Evolutionary conservation across 2,113 vertebrate species (phyloP).

Genomic region (Mustela nigripes): DNA sequence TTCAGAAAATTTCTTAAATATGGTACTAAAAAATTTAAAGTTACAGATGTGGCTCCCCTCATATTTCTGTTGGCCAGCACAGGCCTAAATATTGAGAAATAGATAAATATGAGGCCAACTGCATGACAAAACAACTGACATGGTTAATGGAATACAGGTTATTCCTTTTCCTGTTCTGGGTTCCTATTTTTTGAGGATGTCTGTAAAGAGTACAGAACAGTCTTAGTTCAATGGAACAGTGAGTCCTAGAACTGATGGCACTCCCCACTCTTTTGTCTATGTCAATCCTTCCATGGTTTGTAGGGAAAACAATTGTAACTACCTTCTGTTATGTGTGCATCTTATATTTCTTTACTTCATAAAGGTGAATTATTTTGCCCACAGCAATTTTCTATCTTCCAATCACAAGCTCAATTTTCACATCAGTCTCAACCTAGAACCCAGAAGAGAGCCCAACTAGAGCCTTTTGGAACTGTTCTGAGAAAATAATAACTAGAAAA

Average conservation of each 20-base stretch:
- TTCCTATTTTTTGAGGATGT: background rate
- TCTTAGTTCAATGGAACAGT: background rate
- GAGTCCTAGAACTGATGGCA: background rate
- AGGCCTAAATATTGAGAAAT: background rate
- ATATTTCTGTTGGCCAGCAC: background rate
- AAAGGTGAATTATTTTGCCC: constrained; percentile 32
- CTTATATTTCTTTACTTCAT: constrained; percentile 20
- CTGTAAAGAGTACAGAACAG: background rate
- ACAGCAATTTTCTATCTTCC: constrained; percentile 22
- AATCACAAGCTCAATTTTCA: background rate
- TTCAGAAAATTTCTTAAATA: background rate
- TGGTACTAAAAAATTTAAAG: background rate
- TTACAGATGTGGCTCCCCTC: background rate
- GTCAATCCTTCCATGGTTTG: background rate
- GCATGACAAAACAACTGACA: background rate
- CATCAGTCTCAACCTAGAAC: background rate
- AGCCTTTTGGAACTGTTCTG: background rate
- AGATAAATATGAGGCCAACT: background rate
- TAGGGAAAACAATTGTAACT: background rate
- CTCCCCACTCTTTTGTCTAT: background rate
- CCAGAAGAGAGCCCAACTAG: background rate
- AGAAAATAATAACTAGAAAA: constrained; percentile 29
- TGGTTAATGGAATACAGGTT: background rate
- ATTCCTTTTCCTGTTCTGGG: background rate
- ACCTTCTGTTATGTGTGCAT: background rate